Evolutionary conservation across 2,113 vertebrate genomes (phyloP), one percentile per base, ranked within the genome.

Genomic region (Ictidomys tridecemlineatus): DNA sequence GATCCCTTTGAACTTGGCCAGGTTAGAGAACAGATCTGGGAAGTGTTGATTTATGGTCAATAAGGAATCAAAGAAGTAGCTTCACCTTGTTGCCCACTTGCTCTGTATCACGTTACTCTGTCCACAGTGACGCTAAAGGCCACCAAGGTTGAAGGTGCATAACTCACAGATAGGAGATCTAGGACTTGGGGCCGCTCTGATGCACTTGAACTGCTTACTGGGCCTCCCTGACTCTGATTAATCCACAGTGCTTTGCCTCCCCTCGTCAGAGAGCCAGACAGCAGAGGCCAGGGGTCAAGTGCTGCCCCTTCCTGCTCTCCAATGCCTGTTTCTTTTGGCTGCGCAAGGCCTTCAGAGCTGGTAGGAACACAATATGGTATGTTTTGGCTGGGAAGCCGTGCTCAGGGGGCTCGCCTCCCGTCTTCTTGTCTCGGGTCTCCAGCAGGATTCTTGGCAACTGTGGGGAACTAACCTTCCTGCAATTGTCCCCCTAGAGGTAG

Each of bases 311-410:
- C 30, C 58, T 61, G 45, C 45, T 83, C 67, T 69, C 82, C 34
- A 58, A 74, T 48, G 61, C 61, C 67, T 91, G 39, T 96, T 95
- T 92, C 84, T 88, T 90, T 97, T 95, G 96, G 96, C 94, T 78
- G 34, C 26, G 14, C 32, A 34, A 89, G 45, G 67, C 26, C 37
- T 48, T 89, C 17, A 28, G 96, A 91, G 45, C 61, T 39, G 8
- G 45, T 48, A 42, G 58, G 76, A 93, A 61, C 24, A 94, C 24
- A 45, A 17, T 4, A 39, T 0, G 1, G 61, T 20, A 1, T 80
- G 84, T 86, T 89, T 80, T 76, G 42, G 61, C 86, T 85, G 70
- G 30, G 51, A 87, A 42, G 65, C 61, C 42, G 20, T 48, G 63
- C 39, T 42, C 48, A 39, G 79, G 69, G 73, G 37, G n/a, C 42